Percentiles rank a stretch among this genome's conserved stretches.
Conservation (phyloP, 2,888 invertebrate species). For the Augochlorella aurata region DNA sequence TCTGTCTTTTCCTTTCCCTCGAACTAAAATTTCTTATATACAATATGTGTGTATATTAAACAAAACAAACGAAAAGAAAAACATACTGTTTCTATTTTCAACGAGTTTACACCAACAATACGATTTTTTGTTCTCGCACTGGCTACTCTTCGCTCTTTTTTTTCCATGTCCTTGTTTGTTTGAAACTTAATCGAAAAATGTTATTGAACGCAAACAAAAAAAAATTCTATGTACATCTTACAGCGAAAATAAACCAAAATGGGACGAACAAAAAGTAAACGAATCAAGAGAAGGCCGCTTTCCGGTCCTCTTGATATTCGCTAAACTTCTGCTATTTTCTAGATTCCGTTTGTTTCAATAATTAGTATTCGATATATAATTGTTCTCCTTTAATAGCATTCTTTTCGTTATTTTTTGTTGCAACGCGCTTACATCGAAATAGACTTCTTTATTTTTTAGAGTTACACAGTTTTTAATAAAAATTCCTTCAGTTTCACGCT, state of each 20-base stretch:
- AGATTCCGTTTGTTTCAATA: conserved; percentile 68
- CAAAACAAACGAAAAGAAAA: neutral
- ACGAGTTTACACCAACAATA: neutral
- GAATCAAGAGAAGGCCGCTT: conserved; percentile 24
- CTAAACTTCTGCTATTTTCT: conserved; percentile 57
- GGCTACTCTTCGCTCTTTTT: conserved; percentile 63
- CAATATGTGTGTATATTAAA: neutral
- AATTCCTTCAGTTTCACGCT: conserved; percentile 62
- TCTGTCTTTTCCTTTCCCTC: conserved; percentile 23
- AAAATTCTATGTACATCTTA: conserved; percentile 17
- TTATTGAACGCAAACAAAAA: conserved; percentile 54
- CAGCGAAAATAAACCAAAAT: conserved; percentile 37
- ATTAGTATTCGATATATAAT: conserved; percentile 58
- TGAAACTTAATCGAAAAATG: conserved; percentile 10
- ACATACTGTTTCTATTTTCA: neutral
- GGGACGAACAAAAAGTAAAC: conserved; percentile 41
- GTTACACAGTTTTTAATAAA: conserved; percentile 75
- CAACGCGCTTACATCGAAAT: conserved; percentile 79
- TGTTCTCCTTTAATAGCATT: conserved; percentile 74
- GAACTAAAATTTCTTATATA: neutral
- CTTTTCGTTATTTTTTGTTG: conserved; percentile 47
- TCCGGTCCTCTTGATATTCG: conserved; percentile 23
- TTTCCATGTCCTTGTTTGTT: conserved; percentile 45
- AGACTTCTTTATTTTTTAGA: conserved; percentile 73
- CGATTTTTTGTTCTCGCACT: neutral